phyloP scores from a whole-genome alignment of 2,797 vertebrate genomes.

The Amblyopsis hoosieri region DNA sequence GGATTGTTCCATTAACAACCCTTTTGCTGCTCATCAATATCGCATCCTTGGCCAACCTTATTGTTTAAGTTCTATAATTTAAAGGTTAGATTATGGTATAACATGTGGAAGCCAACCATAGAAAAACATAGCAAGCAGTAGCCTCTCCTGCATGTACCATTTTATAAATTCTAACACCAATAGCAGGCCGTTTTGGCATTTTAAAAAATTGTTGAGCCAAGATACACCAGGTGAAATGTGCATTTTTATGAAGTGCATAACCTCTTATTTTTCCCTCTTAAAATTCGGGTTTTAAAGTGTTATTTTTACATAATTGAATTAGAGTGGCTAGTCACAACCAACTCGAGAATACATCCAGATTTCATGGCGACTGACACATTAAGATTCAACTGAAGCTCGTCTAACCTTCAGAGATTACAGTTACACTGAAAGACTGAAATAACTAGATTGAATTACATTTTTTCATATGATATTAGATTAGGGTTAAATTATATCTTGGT shows the following conservation, averaged over 20 bases:
- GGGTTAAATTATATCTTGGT: constrained; percentile 6
- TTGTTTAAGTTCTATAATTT: constrained; percentile 28
- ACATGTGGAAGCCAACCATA: constrained; percentile 41
- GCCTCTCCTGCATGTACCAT: constrained; percentile 44
- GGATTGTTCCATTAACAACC: no score
- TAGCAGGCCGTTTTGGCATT: constrained; percentile 54
- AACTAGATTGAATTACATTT: constrained; percentile 25
- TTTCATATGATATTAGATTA: constrained; percentile 27
- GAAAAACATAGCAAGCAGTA: constrained; percentile 53
- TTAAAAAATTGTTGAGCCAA: constrained; percentile 61
- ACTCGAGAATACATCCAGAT: constrained; percentile 38
- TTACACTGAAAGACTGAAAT: background rate
- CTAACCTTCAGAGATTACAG: constrained; percentile 5
- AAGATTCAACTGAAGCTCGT: background rate
- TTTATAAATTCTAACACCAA: constrained; percentile 48
- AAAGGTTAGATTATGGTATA: constrained; percentile 43
- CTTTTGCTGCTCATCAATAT: no score
- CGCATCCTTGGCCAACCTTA: no score
- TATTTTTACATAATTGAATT: constrained; percentile 69
- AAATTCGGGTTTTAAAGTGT: constrained; percentile 64
- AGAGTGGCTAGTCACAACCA: constrained; percentile 58
- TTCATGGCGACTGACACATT: constrained; percentile 28
- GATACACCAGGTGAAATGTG: constrained; percentile 67
- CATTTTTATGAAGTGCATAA: constrained; percentile 74
- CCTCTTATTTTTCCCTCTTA: constrained; percentile 66